Conservation (phyloP, 2,797 vertebrate species). For the Phalanger gymnotis region DNA sequence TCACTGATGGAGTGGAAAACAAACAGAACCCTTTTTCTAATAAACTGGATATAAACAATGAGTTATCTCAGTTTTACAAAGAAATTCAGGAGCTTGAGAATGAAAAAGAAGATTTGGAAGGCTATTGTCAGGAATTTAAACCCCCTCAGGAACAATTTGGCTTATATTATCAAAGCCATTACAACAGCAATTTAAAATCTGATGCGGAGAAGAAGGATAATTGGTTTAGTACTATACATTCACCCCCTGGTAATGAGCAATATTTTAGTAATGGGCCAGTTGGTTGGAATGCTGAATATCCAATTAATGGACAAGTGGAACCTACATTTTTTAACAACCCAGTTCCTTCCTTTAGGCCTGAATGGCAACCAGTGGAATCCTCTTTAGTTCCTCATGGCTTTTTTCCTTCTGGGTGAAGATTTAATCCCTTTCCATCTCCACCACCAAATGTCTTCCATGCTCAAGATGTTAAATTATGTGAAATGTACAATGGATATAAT, state of each 20-base stretch:
- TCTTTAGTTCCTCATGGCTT: conserved; percentile 75
- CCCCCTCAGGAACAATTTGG: conserved; percentile 58
- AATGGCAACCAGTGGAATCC: conserved; percentile 72
- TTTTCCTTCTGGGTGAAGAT: conserved; percentile 69
- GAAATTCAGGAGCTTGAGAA: conserved; percentile 86
- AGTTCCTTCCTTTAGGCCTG: conserved; percentile 81
- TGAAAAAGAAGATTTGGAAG: conserved; percentile 74
- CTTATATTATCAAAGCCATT: conserved; percentile 48
- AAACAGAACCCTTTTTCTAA: conserved; percentile 34
- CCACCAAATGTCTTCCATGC: conserved; percentile 53
- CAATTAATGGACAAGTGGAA: conserved; percentile 58
- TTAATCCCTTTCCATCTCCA: conserved; percentile 58
- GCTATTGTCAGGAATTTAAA: conserved; percentile 60
- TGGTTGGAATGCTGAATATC: conserved; percentile 38
- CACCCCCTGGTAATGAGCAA: conserved; percentile 9
- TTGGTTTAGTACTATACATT: conserved; percentile 10
- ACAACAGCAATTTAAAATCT: conserved; percentile 49
- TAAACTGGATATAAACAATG: conserved; percentile 83
- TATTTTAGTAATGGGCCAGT: conserved; percentile 41
- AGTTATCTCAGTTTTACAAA: conserved; percentile 87
- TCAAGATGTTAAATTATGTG: conserved; percentile 35
- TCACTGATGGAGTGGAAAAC: conserved; percentile 38
- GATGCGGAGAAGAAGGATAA: conserved; percentile 47
- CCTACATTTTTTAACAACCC: conserved; percentile 73
- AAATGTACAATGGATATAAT: conserved; percentile 39